Evolutionary conservation across 2,888 invertebrate genomes (phyloP), one percentile per base, ranked within the genome.

Genomic region (Diplazon laetatorius): DNA sequence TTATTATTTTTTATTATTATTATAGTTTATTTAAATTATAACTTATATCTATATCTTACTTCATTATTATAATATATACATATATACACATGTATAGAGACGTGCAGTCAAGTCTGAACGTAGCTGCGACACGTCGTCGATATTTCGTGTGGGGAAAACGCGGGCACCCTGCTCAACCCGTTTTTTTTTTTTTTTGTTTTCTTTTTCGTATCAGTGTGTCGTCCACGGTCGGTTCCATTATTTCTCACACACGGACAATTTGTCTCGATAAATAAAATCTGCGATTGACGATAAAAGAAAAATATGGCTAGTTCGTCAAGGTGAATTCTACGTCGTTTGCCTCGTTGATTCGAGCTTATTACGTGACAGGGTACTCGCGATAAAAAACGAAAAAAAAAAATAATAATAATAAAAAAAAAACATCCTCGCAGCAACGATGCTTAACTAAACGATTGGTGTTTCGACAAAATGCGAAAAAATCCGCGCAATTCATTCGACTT

Each of bases 221-320:
- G 6, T 30, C 30, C 4, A 30, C 30, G 6, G 30, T 30, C 30
- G 4, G 30, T 30, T 37, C 37, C 30, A 57, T 57, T 57, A 57
- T 57, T 57, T n/a, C 30, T 18, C 37, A 55, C 35, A 57, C 57
- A 57, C 57, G 37, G 10, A 16, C 12, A 12, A 42, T 4, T 42
- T 42, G 12, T 12, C 2, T 52, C 30, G 52, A 25, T 22, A 52
- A 14, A 52, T 14, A 52, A 18, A 48, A 20, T 20, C 18, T 37
- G 57, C 55, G 55, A 57, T 80, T 84, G 81, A 84, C 78, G 81
- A 80, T 78, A 80, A 76, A 79, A 70, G 71, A 75, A n/a, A n/a
- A 87, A 93, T 92, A 94, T 94, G 94, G 94, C 94, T 92, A 94
- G 94, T 92, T 93, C 93, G 89, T 94, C 94, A 91, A 94, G 94